phyloP scores from a whole-genome alignment of 2,888 invertebrate species.

The Campaea margaritaria region DNA sequence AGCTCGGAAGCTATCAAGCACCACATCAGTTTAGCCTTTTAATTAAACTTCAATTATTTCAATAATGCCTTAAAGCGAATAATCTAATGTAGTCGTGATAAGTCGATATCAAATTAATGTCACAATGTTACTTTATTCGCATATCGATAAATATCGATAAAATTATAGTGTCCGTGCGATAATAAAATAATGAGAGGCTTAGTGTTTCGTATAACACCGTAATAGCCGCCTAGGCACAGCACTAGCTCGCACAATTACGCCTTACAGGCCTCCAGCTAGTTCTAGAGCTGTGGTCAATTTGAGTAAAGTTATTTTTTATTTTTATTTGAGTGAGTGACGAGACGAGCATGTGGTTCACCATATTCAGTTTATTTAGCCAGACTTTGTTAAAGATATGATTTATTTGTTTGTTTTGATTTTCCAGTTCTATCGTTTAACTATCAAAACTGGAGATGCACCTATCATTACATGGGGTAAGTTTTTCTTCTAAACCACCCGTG shows the following conservation, averaged over 20 bases:
- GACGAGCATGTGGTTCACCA: too few relatives aligned
- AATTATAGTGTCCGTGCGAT: constrained; percentile 61
- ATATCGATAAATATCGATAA: constrained; percentile 49
- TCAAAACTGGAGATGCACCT: too few relatives aligned
- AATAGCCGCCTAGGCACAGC: constrained; percentile 45
- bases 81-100: constrained; percentile 65
- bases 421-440: too few relatives aligned
- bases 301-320: background rate
- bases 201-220: constrained; percentile 57
- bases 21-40: constrained; percentile 20
- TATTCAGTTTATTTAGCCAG: too few relatives aligned
- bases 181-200: constrained; percentile 70
- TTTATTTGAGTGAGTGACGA: too few relatives aligned
- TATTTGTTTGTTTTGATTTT: too few relatives aligned
- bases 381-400: too few relatives aligned
- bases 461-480: too few relatives aligned
- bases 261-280: constrained; percentile 39
- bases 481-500: too few relatives aligned
- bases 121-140: constrained; percentile 54
- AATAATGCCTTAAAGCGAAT: constrained; percentile 54
- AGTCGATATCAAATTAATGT: constrained; percentile 68
- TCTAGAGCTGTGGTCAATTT: constrained; percentile 5
- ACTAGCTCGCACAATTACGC: constrained; percentile 55
- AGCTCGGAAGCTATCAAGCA: constrained; percentile 14
- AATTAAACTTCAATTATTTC: constrained; percentile 14